These are phyloP conservation scores for Theocolax elegans DNA, from an alignment of 1,140 invertebrate genomes.

Conservation along the genomic window DNA sequence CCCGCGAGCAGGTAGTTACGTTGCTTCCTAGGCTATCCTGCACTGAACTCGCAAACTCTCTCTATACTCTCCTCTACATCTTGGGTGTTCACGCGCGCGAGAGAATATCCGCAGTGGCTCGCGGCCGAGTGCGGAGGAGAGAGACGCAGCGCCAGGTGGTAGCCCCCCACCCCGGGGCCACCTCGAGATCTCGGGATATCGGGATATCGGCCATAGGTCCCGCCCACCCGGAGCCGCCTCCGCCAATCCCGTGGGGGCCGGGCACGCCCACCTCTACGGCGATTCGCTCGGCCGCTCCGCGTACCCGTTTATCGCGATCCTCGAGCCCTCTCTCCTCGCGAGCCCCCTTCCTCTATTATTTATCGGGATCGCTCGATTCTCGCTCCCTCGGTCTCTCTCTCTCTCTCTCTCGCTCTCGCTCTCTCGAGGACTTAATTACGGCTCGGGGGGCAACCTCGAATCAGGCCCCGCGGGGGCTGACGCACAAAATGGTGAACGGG, in stretches of 20 bases:
- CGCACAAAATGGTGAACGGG: no score
- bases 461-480: no score
- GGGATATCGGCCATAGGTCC: slow-evolving; percentile 17
- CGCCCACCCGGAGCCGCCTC: slow-evolving; percentile 48
- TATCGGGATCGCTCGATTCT: slow-evolving; percentile 9
- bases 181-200: slow-evolving; percentile 47
- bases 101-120: background rate
- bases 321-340: slow-evolving; percentile 23
- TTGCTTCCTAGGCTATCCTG: background rate
- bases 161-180: slow-evolving; percentile 34
- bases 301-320: slow-evolving; percentile 50
- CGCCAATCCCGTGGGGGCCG: no score
- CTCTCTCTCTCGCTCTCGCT: background rate
- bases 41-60: background rate
- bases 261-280: no score
- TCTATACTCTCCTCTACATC: background rate
- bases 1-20: background rate
- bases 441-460: no score
- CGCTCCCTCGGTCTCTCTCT: background rate
- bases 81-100: background rate
- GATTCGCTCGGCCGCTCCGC: background rate
- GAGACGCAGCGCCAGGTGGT: background rate
- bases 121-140: slow-evolving; percentile 12
- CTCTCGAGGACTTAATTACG: no score
- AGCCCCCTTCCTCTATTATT: slow-evolving; percentile 34